Percentiles rank a stretch among this genome's conserved stretches.
Evolutionary conservation across 2,888 invertebrate genomes (phyloP).

Genomic region (Magallana nippona): DNA sequence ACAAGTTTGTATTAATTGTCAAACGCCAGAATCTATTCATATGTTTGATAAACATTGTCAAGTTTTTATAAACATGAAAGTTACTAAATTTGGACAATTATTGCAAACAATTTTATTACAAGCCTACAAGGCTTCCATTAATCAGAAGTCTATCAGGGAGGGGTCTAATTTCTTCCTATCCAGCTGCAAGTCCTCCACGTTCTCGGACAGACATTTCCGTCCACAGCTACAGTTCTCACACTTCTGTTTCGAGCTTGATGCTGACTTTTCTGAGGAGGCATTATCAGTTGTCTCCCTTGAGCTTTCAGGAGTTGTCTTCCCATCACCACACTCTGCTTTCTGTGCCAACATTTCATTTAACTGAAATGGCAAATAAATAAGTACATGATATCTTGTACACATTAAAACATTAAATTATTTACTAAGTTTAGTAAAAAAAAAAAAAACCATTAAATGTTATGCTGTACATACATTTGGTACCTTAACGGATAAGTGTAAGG

Average conservation of each 20-base stretch:
- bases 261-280: not conserved
- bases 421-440: too few relatives aligned
- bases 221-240: constrained; percentile 13
- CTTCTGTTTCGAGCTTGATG: not conserved
- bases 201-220: constrained; percentile 11
- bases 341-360: constrained; percentile 38
- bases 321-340: not conserved
- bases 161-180: constrained; percentile 46
- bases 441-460: too few relatives aligned
- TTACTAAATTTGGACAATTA: too few relatives aligned
- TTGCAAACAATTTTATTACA: too few relatives aligned
- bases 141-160: constrained; percentile 44
- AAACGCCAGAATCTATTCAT: too few relatives aligned
- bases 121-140: not conserved
- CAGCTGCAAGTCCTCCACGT: constrained; percentile 38
- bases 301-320: not conserved
- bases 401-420: too few relatives aligned
- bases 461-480: too few relatives aligned
- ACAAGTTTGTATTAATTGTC: too few relatives aligned
- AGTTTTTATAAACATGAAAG: too few relatives aligned
- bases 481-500: too few relatives aligned
- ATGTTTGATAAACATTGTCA: too few relatives aligned
- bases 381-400: not conserved
- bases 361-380: constrained; percentile 22
- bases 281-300: constrained; percentile 8